These are phyloP conservation scores for Bombus picipes DNA, from an alignment of 1,140 invertebrate species.

Conservation along the genomic window DNA sequence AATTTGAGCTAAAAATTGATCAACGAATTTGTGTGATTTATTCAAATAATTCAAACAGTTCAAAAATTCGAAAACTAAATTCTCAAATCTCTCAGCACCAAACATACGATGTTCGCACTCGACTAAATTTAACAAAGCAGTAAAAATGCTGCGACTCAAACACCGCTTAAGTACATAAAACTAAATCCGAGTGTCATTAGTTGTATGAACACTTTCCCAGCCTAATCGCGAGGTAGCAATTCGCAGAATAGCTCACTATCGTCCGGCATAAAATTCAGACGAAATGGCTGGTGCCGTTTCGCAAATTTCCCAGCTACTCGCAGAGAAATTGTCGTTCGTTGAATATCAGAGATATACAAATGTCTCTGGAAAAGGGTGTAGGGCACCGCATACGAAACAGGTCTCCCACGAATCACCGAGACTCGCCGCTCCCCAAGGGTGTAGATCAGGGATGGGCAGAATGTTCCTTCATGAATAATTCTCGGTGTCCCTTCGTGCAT, in stretches of 20 bases:
- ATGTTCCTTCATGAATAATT: constrained; percentile 70
- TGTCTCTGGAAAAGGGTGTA: background rate
- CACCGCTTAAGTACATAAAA: too few relatives aligned
- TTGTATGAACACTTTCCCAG: background rate
- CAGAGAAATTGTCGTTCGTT: constrained; percentile 11
- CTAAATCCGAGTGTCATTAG: too few relatives aligned
- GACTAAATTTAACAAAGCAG: too few relatives aligned
- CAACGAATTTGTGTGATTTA: too few relatives aligned
- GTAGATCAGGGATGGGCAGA: constrained; percentile 17
- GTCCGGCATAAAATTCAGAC: background rate
- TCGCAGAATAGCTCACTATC: background rate
- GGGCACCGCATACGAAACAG: constrained; percentile 53
- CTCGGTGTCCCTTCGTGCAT: constrained; percentile 54
- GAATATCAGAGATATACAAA: constrained; percentile 44
- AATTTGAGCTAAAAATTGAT: too few relatives aligned
- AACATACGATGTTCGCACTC: too few relatives aligned
- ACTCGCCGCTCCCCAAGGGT: background rate
- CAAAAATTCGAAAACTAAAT: too few relatives aligned
- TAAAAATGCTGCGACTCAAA: too few relatives aligned
- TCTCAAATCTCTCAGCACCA: too few relatives aligned
- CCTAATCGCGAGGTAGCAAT: background rate
- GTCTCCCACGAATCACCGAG: background rate
- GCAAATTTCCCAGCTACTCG: constrained; percentile 4
- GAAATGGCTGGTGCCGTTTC: background rate
- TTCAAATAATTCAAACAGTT: too few relatives aligned